These are phyloP conservation scores for Varanus salvator DNA, from an alignment of 2,113 vertebrate species.

Conservation along the genomic window DNA sequence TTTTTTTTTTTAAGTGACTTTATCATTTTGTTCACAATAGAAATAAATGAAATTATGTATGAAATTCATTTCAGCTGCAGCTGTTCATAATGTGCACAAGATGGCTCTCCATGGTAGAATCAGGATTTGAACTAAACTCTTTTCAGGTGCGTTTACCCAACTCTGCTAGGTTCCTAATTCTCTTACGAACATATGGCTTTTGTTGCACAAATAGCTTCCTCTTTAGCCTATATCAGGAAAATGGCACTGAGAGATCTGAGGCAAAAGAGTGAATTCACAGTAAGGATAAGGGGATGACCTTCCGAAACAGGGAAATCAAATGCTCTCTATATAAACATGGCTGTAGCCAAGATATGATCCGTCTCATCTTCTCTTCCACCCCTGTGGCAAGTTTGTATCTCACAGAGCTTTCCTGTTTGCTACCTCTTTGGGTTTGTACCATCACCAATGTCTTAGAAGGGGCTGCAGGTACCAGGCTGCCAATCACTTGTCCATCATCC, in stretches of 20 bases:
- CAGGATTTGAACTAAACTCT: not conserved
- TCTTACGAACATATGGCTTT: not conserved
- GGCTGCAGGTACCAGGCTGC: constrained; percentile 57
- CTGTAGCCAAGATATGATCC: not conserved
- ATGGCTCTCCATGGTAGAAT: not conserved
- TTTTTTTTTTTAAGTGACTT: not conserved
- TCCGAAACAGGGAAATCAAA: not conserved
- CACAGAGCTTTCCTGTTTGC: constrained; percentile 57
- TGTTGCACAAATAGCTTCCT: not conserved
- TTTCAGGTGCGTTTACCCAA: not conserved
- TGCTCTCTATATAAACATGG: not conserved
- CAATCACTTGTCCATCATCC: constrained; percentile 68
- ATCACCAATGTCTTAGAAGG: constrained; percentile 68
- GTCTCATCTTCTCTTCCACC: not conserved
- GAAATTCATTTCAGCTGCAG: not conserved
- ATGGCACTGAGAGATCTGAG: not conserved
- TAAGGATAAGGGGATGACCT: not conserved
- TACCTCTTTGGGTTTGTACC: constrained; percentile 54
- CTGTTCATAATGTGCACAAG: not conserved
- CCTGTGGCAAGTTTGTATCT: constrained; percentile 21
- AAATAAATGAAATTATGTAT: not conserved
- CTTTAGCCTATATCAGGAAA: not conserved
- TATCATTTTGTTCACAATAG: not conserved
- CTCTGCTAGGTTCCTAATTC: not conserved
- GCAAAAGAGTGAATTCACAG: not conserved